These are phyloP conservation scores for Sebastes flavidus DNA, from an alignment of 2,797 vertebrate species.

Conservation along the genomic window DNA sequence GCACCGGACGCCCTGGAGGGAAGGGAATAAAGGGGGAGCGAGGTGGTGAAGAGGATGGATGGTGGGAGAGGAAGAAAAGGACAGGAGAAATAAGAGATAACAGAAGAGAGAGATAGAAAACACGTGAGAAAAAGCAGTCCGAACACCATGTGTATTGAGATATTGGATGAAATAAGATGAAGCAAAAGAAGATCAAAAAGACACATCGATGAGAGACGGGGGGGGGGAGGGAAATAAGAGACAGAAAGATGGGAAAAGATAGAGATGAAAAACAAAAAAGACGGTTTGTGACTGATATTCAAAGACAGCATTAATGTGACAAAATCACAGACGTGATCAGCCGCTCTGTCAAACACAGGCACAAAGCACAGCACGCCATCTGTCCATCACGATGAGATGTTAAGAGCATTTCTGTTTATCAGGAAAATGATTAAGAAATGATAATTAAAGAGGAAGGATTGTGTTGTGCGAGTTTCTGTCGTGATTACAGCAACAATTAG, in stretches of 20 bases:
- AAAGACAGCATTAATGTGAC: constrained; percentile 29
- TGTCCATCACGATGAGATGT: constrained; percentile 39
- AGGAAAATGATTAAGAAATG: not conserved
- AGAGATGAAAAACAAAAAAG: not conserved
- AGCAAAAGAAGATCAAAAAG: not conserved
- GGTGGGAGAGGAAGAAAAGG: not conserved
- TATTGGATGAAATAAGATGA: constrained; percentile 3
- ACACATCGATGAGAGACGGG: not conserved
- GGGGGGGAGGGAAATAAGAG: not conserved
- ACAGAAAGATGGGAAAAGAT: not conserved
- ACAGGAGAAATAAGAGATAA: not conserved
- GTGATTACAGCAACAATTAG: not conserved
- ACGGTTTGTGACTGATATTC: constrained; percentile 3
- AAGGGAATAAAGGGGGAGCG: not conserved
- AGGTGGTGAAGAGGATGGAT: not conserved
- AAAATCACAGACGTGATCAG: constrained; percentile 43
- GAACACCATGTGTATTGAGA: not conserved
- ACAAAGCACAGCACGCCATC: constrained; percentile 41
- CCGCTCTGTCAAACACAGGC: constrained; percentile 3
- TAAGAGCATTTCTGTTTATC: constrained; percentile 2
- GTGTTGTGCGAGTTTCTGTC: not conserved
- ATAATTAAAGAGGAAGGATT: constrained; percentile 4
- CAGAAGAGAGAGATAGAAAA: not conserved
- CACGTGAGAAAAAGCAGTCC: not conserved
- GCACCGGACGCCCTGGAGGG: constrained; percentile 77